Percentiles rank a stretch among this genome's conserved stretches.
phyloP scores from a whole-genome alignment of 2,113 vertebrate species.

The Podarcis muralis region DNA sequence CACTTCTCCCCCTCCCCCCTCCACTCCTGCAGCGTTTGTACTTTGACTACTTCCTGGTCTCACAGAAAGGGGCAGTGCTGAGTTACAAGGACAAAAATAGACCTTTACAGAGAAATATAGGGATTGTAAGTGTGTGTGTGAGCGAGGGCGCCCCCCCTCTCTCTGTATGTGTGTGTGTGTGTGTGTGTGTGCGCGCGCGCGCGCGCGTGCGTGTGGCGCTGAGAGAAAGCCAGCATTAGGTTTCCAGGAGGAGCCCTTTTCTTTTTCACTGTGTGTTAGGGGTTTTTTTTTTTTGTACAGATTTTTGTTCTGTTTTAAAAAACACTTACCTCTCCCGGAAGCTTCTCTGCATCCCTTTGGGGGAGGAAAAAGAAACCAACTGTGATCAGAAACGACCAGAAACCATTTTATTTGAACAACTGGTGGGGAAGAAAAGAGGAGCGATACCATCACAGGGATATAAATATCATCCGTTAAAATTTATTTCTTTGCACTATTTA shows the following conservation, averaged over 20 bases:
- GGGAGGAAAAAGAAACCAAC: conserved; percentile 47
- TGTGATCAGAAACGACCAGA: conserved; percentile 54
- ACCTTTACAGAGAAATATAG: conserved; percentile 83
- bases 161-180: conserved; percentile 19
- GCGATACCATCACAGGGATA: conserved; percentile 54
- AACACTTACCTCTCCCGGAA: conserved; percentile 46
- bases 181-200: conserved; percentile 35
- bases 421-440: conserved; percentile 56
- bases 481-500: conserved; percentile 12
- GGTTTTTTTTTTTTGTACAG: conserved; percentile 65
- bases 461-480: conserved; percentile 50
- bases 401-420: conserved; percentile 74
- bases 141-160: not conserved
- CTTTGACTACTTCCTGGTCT: conserved; percentile 82
- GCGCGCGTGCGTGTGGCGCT: conserved; percentile 41
- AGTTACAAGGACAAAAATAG: conserved; percentile 87
- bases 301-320: conserved; percentile 56
- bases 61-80: conserved; percentile 91
- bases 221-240: conserved; percentile 72
- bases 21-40: conserved; percentile 35
- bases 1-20: conserved; percentile 46
- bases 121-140: conserved; percentile 58
- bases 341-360: conserved; percentile 57
- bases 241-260: conserved; percentile 80
- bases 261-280: conserved; percentile 65